Base-by-base conservation (phyloP, 2,797 vertebrate genomes). In the Clarias fuscus region DNA sequence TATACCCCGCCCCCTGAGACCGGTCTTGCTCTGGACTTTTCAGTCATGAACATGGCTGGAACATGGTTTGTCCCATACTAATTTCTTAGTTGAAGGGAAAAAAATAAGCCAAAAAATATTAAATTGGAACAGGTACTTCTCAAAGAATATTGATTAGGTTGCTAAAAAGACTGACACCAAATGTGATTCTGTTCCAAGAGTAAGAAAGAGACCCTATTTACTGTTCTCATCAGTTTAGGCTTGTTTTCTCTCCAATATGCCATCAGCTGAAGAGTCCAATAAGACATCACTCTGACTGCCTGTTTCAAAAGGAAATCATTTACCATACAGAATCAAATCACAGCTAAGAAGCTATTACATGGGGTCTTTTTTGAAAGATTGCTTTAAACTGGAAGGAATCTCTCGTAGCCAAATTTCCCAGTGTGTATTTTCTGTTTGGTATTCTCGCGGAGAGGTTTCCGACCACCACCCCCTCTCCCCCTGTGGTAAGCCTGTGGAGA, bases 401-500 rank as follows among this genome's bases (percentile, higher is more conserved):
- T 24, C 22, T 64, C 30, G 13, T 30, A 62, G 59, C 20, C 1
- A 4, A 18, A 7, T 17, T 24, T 11, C 15, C 20, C 77, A 24
- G 58, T 40, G 58, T 40, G 76, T 78, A 56, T 61, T 33, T 61
- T 58, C 58, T 62, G 22, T 64, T 79, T n/a, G 59, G 33, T 64
- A 79, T 79, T 58, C 77, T 62, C 14, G 20, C 20, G 30, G 76
- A 79, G 30, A 79, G 30, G 56, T 79, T 79, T 79, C 77, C 11
- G 13, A n/a, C 59, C 77, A 79, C 59, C 59, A 6, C 58, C 53
- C 53, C 53, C 75, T 79, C 77, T 79, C 30, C 58, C 56, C 58
- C 58, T 79, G 58, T 20, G 76, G 58, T 79, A 79, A 61, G 76
- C 58, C 58, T 79, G 76, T 20, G 58, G 76, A 14, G 76, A 61